A percentile compares a stretch with the other conserved stretches of the same genome.
phyloP scores from a whole-genome alignment of 2,797 vertebrate genomes.

The Ispidina picta region DNA sequence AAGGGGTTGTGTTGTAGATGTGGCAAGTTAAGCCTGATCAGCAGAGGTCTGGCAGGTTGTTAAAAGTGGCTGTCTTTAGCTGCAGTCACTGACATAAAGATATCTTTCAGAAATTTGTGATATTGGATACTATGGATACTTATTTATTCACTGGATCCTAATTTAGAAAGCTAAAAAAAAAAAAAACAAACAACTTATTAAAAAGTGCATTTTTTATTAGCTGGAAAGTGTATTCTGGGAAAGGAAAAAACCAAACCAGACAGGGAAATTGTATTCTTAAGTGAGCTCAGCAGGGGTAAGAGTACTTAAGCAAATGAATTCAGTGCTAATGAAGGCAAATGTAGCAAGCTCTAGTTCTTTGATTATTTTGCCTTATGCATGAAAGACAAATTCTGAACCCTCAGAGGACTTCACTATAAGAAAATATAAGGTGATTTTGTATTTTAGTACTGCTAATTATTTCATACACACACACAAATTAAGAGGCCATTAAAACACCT shows the following conservation, averaged over 20 bases:
- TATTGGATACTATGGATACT: neutral
- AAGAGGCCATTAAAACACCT: slow-evolving; percentile 38
- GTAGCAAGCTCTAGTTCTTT: slow-evolving; percentile 49
- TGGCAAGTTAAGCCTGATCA: slow-evolving; percentile 12
- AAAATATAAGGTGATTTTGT: slow-evolving; percentile 58
- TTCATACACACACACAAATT: slow-evolving; percentile 63
- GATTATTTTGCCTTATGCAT: slow-evolving; percentile 59
- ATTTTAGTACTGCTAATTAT: slow-evolving; percentile 64
- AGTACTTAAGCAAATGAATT: slow-evolving; percentile 67
- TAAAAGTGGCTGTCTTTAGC: neutral
- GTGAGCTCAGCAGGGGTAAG: slow-evolving; percentile 58
- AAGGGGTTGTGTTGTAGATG: neutral
- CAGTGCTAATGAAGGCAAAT: slow-evolving; percentile 62
- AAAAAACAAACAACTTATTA: neutral
- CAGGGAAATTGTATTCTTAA: slow-evolving; percentile 19
- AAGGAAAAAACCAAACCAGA: slow-evolving; percentile 30
- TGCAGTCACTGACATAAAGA: neutral
- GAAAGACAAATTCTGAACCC: slow-evolving; percentile 52
- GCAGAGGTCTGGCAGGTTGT: neutral
- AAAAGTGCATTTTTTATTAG: neutral
- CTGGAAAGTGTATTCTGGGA: slow-evolving; percentile 9
- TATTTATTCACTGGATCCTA: too few species aligned
- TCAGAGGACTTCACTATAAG: slow-evolving; percentile 26
- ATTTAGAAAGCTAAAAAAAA: neutral
- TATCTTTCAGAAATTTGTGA: neutral